Percentiles rank a stretch among this genome's conserved stretches.
Evolutionary conservation across 2,113 vertebrate species (phyloP).

Genomic region (Microtus ochrogaster): DNA sequence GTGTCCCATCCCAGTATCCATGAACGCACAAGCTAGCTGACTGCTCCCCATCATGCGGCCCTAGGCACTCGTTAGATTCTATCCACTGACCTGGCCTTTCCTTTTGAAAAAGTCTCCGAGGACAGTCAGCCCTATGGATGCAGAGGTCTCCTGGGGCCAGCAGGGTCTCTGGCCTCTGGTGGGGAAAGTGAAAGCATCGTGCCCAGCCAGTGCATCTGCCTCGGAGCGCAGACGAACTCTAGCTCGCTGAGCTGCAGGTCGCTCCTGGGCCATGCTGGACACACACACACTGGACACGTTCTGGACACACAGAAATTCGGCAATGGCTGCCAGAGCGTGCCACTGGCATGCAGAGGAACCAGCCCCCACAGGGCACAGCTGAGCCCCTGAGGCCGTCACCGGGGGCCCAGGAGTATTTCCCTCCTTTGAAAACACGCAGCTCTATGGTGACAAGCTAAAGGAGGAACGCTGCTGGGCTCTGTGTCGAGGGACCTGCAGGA

Average conservation of each 20-base stretch:
- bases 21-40: fast-evolving
- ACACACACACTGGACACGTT: fast-evolving
- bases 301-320: fast-evolving
- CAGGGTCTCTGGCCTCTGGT: background rate
- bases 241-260: fast-evolving
- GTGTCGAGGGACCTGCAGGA: background rate
- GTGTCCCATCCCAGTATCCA: fast-evolving
- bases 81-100: conserved; percentile 57
- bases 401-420: background rate
- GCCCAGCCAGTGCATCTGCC: fast-evolving
- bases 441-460: background rate
- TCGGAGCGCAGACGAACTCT: fast-evolving
- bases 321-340: fast-evolving
- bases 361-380: background rate
- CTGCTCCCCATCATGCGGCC: background rate
- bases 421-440: conserved; percentile 16
- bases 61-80: fast-evolving
- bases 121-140: background rate
- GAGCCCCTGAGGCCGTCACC: background rate
- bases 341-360: fast-evolving
- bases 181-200: background rate
- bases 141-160: background rate
- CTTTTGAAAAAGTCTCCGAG: conserved; percentile 7
- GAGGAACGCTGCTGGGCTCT: background rate
- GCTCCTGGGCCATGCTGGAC: background rate